Evolutionary conservation across 2,113 vertebrate species (phyloP).

Genomic region (Chelonoidis abingdonii): DNA sequence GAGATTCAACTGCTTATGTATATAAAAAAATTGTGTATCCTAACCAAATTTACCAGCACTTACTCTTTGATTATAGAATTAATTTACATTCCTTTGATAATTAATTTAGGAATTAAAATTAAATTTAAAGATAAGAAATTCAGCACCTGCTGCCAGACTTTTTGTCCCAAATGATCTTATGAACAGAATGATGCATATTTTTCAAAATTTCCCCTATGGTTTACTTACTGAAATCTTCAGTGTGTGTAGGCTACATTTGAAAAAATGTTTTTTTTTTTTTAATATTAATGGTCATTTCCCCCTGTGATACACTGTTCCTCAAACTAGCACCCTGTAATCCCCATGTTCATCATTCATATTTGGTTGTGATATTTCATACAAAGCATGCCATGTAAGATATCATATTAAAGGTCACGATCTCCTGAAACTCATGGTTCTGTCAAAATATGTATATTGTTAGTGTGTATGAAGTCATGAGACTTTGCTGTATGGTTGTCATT

Average conservation of each 20-base stretch:
- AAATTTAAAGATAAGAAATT: not conserved
- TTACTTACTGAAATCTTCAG: not conserved
- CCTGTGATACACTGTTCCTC: too few species aligned
- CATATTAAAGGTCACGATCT: too few species aligned
- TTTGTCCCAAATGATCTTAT: not conserved
- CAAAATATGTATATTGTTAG: too few species aligned
- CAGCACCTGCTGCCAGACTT: not conserved
- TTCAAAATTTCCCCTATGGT: not conserved
- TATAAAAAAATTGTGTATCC: not conserved
- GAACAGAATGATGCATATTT: not conserved
- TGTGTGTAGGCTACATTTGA: not conserved
- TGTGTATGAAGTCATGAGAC: too few species aligned
- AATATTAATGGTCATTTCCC: not conserved
- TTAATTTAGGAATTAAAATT: not conserved
- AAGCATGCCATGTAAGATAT: too few species aligned
- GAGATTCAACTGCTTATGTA: not conserved
- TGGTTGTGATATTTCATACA: too few species aligned
- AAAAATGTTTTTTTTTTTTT: not conserved
- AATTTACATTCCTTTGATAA: not conserved
- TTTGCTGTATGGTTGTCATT: too few species aligned
- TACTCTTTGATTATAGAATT: not conserved
- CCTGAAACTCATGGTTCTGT: too few species aligned
- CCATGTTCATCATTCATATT: too few species aligned
- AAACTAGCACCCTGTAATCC: too few species aligned
- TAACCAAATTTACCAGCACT: not conserved